Conservation (phyloP, 2,113 vertebrate species). For the Nansenia antarctica region DNA sequence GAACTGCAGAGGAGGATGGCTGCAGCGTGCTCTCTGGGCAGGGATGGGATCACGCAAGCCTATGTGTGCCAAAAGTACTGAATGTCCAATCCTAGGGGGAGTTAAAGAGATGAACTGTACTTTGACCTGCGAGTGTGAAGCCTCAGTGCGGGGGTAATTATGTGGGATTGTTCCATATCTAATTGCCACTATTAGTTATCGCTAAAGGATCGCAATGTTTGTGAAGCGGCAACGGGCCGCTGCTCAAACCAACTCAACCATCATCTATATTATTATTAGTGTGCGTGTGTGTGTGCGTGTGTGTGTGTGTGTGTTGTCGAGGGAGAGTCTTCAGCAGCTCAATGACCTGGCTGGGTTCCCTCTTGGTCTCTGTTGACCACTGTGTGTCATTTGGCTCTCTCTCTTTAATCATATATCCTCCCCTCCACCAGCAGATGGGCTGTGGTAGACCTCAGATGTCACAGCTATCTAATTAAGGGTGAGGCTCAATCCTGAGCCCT, state of each 20-base stretch:
- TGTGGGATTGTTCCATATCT: background rate
- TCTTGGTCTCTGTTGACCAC: background rate
- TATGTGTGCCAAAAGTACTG: slow-evolving; percentile 13
- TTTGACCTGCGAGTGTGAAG: too few relatives aligned
- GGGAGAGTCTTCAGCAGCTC: background rate
- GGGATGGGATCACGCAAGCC: slow-evolving; percentile 21
- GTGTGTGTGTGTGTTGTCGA: background rate
- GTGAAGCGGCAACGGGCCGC: background rate
- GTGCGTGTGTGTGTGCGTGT: too few relatives aligned
- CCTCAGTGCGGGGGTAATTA: slow-evolving; percentile 7
- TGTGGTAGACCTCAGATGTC: slow-evolving; percentile 39
- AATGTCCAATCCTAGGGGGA: background rate
- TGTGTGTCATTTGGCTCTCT: too few relatives aligned
- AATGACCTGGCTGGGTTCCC: background rate
- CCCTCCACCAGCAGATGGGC: background rate
- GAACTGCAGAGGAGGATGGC: slow-evolving; percentile 15
- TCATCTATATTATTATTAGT: too few relatives aligned
- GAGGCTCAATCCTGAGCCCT: slow-evolving; percentile 20
- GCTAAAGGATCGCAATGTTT: slow-evolving; percentile 2
- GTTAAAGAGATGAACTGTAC: background rate
- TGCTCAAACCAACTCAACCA: slow-evolving; percentile 16
- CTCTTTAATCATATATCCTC: background rate
- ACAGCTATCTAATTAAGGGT: slow-evolving; percentile 11
- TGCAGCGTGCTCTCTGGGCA: slow-evolving; percentile 9
- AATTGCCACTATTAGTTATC: slow-evolving; percentile 19